Base-by-base conservation (phyloP, 2,888 invertebrate genomes). In the Athripsodes cinereus region DNA sequence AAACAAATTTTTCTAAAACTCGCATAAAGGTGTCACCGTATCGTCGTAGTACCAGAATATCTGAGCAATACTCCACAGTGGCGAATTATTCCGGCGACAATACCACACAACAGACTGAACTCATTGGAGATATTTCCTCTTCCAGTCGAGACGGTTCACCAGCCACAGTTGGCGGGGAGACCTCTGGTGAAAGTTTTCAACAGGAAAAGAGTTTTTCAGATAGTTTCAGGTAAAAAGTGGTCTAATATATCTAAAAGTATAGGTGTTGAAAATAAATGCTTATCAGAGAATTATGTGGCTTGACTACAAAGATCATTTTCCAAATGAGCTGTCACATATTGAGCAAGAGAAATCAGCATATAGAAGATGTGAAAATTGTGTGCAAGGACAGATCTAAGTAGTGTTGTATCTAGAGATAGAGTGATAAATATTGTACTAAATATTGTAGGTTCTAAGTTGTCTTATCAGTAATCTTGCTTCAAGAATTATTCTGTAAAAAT, bases 21-120 rank as follows among this genome's bases (percentile, higher is more conserved):
- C 69, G 78, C 52, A 77, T 77, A 22, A 75, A 75, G 67, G 77
- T 78, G 64, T 78, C 78, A 0, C 78, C 79, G 1, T 78, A 76
- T 71, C 64, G 75, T 1, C 72, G 76, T 66, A 70, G 72, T 67
- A 57, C 64, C 62, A 62, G 72, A 16, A 65, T 68, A 34, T 71
- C 71, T 1, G 76, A 76, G 66, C 70, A 68, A 60, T 64, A 55
- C 55, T 77, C 78, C 8, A 55, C 72, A 5, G 55, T 68, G 47
- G 78, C 78, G 52, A 76, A 77, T 62, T 78, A 77, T 54, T 76
- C 78, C 0, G 78, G 78, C 76, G 52, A 60, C 53, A 60, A 63
- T 47, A 54, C 60, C 11, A 63, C 63, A 13, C 63, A 61, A 40
- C 59, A 63, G 22, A 61, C 61, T 1, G 63, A 63, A 3, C 40